Conservation (phyloP, 2,888 invertebrate genomes). For the Stenolophus ochropezus region DNA sequence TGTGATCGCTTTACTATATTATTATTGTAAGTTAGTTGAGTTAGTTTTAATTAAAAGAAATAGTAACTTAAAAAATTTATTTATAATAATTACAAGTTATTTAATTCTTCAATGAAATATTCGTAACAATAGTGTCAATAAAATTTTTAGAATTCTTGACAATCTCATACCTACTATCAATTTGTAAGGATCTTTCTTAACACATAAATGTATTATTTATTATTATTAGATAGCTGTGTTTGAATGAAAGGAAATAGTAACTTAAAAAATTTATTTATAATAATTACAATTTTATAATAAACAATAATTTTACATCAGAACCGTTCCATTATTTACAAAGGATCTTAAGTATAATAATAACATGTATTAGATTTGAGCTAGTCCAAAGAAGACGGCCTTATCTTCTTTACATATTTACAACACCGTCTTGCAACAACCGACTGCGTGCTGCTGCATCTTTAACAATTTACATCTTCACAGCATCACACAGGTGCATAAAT, state of each 20-base stretch:
- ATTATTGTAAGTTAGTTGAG: too few species aligned
- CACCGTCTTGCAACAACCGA: background rate
- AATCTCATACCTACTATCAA: too few species aligned
- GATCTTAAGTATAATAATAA: slow-evolving; percentile 46
- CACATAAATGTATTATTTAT: too few species aligned
- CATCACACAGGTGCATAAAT: slow-evolving; percentile 19
- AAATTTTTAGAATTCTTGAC: too few species aligned
- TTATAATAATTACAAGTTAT: slow-evolving; percentile 57
- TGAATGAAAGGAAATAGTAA: slow-evolving; percentile 15
- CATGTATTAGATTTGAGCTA: slow-evolving; percentile 41
- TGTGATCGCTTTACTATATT: too few species aligned
- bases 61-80: slow-evolving; percentile 45
- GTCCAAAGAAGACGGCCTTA: slow-evolving; percentile 7
- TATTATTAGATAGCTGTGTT: too few species aligned
- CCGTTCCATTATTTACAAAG: slow-evolving; percentile 55
- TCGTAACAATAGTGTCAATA: too few species aligned
- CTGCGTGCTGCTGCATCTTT: slow-evolving; percentile 3
- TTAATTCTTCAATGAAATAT: too few species aligned
- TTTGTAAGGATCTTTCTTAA: too few species aligned
- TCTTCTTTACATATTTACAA: slow-evolving; percentile 48
- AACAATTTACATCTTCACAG: slow-evolving; percentile 17
- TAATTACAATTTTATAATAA: slow-evolving; percentile 57
- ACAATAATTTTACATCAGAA: slow-evolving; percentile 57
- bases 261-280: slow-evolving; percentile 53
- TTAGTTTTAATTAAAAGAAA: too few species aligned